Percentiles rank a stretch among this genome's conserved stretches.
Evolutionary conservation across 2,888 invertebrate species (phyloP).

Genomic region (Rotaria macrura): DNA sequence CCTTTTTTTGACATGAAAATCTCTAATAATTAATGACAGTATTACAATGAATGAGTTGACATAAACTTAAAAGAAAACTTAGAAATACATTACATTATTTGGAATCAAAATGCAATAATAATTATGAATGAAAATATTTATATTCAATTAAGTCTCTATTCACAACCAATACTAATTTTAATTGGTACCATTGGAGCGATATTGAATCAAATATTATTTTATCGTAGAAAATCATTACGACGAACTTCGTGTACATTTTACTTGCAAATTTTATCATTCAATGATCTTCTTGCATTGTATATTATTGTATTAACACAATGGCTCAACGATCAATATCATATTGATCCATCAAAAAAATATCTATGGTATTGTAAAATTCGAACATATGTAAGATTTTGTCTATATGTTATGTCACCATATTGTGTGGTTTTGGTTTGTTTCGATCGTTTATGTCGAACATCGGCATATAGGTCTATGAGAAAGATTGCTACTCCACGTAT

Average conservation of each 20-base stretch:
- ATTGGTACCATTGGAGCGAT: neutral
- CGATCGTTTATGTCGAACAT: neutral
- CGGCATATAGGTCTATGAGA: neutral
- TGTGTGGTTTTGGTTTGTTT: neutral
- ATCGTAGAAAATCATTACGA: neutral
- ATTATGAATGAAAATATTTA: neutral
- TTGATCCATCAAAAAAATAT: neutral
- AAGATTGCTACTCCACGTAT: neutral
- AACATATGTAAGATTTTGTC: neutral
- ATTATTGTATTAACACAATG: neutral
- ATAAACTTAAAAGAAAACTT: no score
- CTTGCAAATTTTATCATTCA: neutral
- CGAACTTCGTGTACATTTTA: neutral
- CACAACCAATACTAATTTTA: neutral
- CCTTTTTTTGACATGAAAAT: no score
- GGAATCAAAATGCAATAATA: no score
- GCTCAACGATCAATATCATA: neutral
- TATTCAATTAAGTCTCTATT: neutral
- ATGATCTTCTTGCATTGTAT: neutral
- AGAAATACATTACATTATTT: no score
- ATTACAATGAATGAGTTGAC: no score
- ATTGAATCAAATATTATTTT: neutral
- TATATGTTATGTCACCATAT: neutral
- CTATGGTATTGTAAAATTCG: neutral
- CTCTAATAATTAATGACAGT: no score